Evolutionary conservation across 2,113 vertebrate species (phyloP).

Genomic region (Plestiodon gilberti): DNA sequence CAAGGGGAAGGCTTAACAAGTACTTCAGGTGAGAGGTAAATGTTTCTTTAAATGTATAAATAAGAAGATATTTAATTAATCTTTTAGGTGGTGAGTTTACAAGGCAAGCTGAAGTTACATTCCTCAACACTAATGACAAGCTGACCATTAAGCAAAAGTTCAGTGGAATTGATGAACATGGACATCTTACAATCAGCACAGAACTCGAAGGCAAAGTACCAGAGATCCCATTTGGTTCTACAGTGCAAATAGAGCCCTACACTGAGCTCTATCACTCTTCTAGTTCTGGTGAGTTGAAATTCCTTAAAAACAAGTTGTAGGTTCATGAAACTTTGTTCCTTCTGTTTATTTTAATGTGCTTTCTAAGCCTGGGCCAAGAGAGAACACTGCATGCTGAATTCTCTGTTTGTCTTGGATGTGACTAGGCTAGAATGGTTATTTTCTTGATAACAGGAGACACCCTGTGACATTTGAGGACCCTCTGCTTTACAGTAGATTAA

Average conservation of each 20-base stretch:
- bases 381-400: background rate
- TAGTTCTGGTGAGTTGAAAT: slow-evolving; percentile 69
- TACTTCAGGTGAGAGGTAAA: background rate
- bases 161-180: slow-evolving; percentile 90
- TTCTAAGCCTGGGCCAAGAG: background rate
- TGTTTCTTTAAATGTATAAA: background rate
- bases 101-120: slow-evolving; percentile 87
- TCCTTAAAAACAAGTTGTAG: background rate
- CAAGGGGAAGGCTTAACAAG: background rate
- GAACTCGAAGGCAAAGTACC: slow-evolving; percentile 89
- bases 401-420: background rate
- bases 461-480: background rate
- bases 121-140: slow-evolving; percentile 84
- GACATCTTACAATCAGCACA: slow-evolving; percentile 90
- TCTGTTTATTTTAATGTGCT: background rate
- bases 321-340: background rate
- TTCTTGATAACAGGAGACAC: background rate
- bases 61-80: background rate
- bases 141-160: slow-evolving; percentile 87
- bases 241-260: slow-evolving; percentile 87
- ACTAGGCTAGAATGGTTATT: background rate
- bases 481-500: background rate
- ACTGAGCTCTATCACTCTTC: slow-evolving; percentile 89
- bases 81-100: slow-evolving; percentile 87
- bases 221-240: slow-evolving; percentile 73